Base-by-base conservation (phyloP, 35 echinoderm and acorn worm species). In the Acanthaster planci region DNA sequence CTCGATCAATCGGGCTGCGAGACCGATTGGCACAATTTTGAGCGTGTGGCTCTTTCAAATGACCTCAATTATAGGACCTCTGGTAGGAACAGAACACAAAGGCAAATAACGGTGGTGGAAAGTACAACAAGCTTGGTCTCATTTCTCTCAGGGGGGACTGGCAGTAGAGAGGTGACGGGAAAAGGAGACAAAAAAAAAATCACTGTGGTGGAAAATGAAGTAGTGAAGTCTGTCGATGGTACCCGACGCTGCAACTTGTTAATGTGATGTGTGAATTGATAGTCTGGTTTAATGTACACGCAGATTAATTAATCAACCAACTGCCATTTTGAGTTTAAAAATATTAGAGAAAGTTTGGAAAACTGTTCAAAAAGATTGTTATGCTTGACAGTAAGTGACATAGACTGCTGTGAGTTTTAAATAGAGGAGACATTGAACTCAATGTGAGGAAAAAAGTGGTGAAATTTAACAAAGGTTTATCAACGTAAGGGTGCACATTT, bases 11-110 rank as follows among this genome's bases (percentile, higher is more conserved):
- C 26, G 64, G 23, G 64, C 64, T 72, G 42, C 42, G 12, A 47
- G 42, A 47, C 42, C 42, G 42, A 47, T 72, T 72, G 22, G 23
- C 64, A 26, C 64, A 27, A 26, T 72, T 72, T 31, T 72, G 64
- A 21, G 18, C 34, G 34, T 47, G 64, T 34, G 64, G 34, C 64
- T 72, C 64, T 23, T 27, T 72, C 64, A 72, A 72, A 31, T 72
- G 64, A 26, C 64, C 64, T 29, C 23, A 21, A 72, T 26, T 72
- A 27, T 27, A 27, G 21, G 35, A 78, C 78, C 86, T 88, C 86
- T 88, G 86, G 77, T 77, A 80, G 86, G 78, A 88, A 88, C 86
- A 81, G 64, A 72, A 72, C 42, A 72, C 34, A 72, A 72, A 72
- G 23, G 64, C 64, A 72, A 72, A 29, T 72, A 72, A 72, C 30